phyloP scores from a whole-genome alignment of 2,888 invertebrate species.

The Megaustenia siamemsis region DNA sequence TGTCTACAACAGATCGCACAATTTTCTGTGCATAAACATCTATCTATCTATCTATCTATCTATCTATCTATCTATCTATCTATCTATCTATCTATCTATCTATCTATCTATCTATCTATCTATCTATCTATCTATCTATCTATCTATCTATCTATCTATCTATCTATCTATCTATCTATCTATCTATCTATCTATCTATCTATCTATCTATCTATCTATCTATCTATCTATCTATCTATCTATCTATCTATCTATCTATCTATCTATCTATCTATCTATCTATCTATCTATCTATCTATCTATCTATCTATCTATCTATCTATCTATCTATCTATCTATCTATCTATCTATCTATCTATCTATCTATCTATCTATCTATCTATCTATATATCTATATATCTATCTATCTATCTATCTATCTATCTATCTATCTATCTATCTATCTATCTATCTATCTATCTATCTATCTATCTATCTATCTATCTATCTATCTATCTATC shows the following conservation, averaged over 20 bases:
- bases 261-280: slow-evolving; percentile 34
- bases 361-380: background rate
- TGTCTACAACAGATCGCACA: no score
- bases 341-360: slow-evolving; percentile 25
- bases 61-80: background rate
- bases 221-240: slow-evolving; percentile 24
- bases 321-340: slow-evolving; percentile 4
- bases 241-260: slow-evolving; percentile 28
- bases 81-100: slow-evolving; percentile 25
- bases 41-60: no score
- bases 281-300: slow-evolving; percentile 31
- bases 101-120: slow-evolving; percentile 22
- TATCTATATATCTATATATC: background rate
- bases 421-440: background rate
- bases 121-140: slow-evolving; percentile 21
- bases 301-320: background rate
- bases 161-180: slow-evolving; percentile 34
- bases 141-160: slow-evolving; percentile 21
- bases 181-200: slow-evolving; percentile 38
- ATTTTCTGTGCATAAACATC: no score
- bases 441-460: slow-evolving; percentile 2
- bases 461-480: slow-evolving; percentile 4
- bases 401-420: background rate
- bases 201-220: slow-evolving; percentile 26
- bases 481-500: background rate